phyloP scores from a whole-genome alignment of 2,888 invertebrate genomes.

The Phymatocera aterrima region DNA sequence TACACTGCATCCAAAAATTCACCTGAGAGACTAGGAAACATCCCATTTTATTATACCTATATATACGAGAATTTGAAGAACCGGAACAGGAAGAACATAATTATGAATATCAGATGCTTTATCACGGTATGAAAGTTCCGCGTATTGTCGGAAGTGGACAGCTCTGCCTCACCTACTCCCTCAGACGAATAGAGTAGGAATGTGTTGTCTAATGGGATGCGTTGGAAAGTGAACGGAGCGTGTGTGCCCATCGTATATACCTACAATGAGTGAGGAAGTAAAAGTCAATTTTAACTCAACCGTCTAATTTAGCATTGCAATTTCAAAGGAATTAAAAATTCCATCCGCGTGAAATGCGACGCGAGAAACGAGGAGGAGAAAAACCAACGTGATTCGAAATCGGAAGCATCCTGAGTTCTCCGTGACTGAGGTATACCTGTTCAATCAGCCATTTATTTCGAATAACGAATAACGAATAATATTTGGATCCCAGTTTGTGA shows the following conservation, averaged over 20 bases:
- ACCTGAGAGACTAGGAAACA: too few species aligned
- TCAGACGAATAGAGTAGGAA: background rate
- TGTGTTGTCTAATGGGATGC: background rate
- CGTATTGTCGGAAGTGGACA: background rate
- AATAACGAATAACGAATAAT: too few species aligned
- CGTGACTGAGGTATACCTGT: slow-evolving; percentile 21
- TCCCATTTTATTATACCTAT: too few species aligned
- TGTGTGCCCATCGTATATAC: background rate
- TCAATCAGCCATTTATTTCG: too few species aligned
- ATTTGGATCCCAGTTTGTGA: too few species aligned
- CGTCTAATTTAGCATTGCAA: background rate
- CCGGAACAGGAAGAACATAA: background rate
- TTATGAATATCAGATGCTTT: background rate
- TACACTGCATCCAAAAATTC: too few species aligned
- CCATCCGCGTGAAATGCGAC: background rate
- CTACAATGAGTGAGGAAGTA: background rate
- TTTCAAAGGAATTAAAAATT: background rate
- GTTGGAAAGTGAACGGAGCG: slow-evolving; percentile 25
- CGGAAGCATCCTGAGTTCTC: background rate
- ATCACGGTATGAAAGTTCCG: background rate
- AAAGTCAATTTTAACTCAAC: background rate
- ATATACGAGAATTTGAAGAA: background rate
- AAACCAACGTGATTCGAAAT: background rate
- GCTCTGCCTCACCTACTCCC: too few species aligned
- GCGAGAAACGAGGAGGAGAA: slow-evolving; percentile 8